Evolutionary conservation across 2,113 vertebrate genomes (phyloP).

Genomic region (Caretta caretta): DNA sequence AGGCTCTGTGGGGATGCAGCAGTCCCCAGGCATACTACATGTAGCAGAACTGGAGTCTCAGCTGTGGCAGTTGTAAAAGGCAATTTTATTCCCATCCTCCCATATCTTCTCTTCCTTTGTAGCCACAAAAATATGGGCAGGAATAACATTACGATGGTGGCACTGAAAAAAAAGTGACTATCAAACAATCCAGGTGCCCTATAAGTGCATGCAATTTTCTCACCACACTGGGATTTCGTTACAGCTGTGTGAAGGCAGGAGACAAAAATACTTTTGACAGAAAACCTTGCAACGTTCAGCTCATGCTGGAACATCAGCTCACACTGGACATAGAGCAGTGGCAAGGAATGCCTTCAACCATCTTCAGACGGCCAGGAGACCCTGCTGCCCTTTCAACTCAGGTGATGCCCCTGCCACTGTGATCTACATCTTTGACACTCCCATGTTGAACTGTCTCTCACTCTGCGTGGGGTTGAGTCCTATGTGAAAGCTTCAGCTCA

Average conservation of each 20-base stretch:
- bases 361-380: background rate
- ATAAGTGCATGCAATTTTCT: fast-evolving
- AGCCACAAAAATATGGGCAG: background rate
- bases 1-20: background rate
- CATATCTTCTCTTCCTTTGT: background rate
- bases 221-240: background rate
- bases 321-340: background rate
- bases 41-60: background rate
- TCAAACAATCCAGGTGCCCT: background rate
- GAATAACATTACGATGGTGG: background rate
- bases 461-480: background rate
- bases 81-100: constrained; percentile 7
- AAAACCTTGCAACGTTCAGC: background rate
- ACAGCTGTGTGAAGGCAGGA: background rate
- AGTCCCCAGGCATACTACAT: background rate
- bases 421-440: background rate
- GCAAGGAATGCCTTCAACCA: background rate
- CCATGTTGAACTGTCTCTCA: background rate
- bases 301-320: background rate
- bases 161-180: background rate
- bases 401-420: background rate
- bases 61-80: constrained; percentile 4
- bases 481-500: background rate
- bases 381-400: background rate
- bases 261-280: background rate